These are phyloP conservation scores for cattle (Bos taurus) DNA, from an alignment of 2,113 vertebrate species.

Conservation along the genomic window ARS-UCD2.0 NC_037328.1:72601501-72602000, in stretches of 20 bases:
- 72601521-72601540: background rate
- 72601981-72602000: background rate
- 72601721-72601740: background rate
- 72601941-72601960: background rate
- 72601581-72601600: background rate
- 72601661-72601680: background rate
- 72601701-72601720: background rate
- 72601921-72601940: background rate
- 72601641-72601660: background rate
- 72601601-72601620: background rate
- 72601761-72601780: background rate
- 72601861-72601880: background rate
- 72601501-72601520: background rate
- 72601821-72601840: background rate
- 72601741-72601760: background rate
- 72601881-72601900: background rate
- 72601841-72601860: background rate
- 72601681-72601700: fast-evolving
- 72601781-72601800: background rate
- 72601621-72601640: background rate
- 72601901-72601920: no score
- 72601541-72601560: background rate
- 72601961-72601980: background rate
- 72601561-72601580: background rate
- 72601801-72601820: background rate